A percentile compares a stretch with the other conserved stretches of the same genome.
Evolutionary conservation across 30 jellyfish, hydroid and myxozoan genomes (phyloP).

Genomic region (Hydractinia symbiolongicarpus): DNA sequence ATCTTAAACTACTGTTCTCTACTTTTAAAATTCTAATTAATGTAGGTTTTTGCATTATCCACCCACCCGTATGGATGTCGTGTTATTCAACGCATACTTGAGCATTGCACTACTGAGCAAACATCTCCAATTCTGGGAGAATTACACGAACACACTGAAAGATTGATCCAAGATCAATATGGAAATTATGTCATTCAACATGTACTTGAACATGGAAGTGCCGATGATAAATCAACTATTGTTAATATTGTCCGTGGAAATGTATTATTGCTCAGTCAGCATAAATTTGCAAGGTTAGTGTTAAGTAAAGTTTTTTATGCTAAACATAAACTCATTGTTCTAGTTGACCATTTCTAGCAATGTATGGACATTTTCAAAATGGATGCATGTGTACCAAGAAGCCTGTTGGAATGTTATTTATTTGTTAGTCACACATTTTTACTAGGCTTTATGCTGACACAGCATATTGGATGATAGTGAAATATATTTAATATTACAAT

Average conservation of each 20-base stretch:
- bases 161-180: constrained; percentile 96
- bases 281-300: constrained; percentile 95
- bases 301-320: background rate
- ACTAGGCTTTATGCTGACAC: too few species aligned
- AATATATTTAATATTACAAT: too few species aligned
- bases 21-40: background rate
- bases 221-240: constrained; percentile 73
- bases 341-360: too few species aligned
- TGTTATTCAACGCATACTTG: constrained; percentile 97
- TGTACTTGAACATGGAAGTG: constrained; percentile 98
- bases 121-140: constrained; percentile 79
- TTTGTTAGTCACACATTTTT: background rate
- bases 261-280: constrained; percentile 91
- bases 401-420: background rate
- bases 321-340: too few species aligned
- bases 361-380: too few species aligned
- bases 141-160: constrained; percentile 89
- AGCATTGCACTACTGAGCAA: constrained; percentile 95
- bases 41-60: constrained; percentile 88
- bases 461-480: too few species aligned
- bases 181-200: constrained; percentile 99
- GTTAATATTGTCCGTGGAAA: constrained; percentile 85
- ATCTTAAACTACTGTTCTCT: background rate
- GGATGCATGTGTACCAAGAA: too few species aligned
- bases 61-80: constrained; percentile 99